phyloP scores from a whole-genome alignment of 2,888 invertebrate species.

The Megaustenia siamemsis region DNA sequence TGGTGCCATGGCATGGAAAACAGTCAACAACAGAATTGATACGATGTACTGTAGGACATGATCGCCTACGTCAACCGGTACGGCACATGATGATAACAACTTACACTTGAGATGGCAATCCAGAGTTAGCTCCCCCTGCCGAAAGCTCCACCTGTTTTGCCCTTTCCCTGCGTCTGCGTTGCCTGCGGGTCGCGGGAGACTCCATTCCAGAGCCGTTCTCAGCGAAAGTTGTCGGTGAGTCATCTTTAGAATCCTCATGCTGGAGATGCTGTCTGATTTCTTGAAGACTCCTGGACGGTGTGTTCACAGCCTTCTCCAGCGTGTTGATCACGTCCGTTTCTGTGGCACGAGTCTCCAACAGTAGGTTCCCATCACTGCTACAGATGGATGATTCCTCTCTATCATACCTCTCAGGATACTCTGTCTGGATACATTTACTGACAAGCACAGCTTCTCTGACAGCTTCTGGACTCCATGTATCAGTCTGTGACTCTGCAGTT shows the following conservation, averaged over 20 bases:
- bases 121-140: constrained; percentile 65
- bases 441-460: not conserved
- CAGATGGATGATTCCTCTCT: constrained; percentile 33
- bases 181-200: constrained; percentile 55
- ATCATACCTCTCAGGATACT: constrained; percentile 54
- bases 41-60: too few species aligned
- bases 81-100: too few species aligned
- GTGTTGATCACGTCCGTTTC: constrained; percentile 70
- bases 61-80: too few species aligned
- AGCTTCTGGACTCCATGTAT: constrained; percentile 46
- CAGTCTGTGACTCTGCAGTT: constrained; percentile 63
- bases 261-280: constrained; percentile 58
- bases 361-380: constrained; percentile 47
- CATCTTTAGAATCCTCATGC: constrained; percentile 51
- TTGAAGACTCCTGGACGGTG: constrained; percentile 69
- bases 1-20: too few species aligned
- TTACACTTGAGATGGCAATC: too few species aligned
- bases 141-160: constrained; percentile 68
- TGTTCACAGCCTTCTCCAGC: constrained; percentile 76
- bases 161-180: constrained; percentile 66
- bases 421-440: constrained; percentile 34
- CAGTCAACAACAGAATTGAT: too few species aligned
- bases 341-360: constrained; percentile 56
- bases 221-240: constrained; percentile 57
- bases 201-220: constrained; percentile 51